A percentile compares a stretch with the other conserved stretches of the same genome.
Conservation (phyloP, 1,140 invertebrate species). For the Triops cancriformis region DNA sequence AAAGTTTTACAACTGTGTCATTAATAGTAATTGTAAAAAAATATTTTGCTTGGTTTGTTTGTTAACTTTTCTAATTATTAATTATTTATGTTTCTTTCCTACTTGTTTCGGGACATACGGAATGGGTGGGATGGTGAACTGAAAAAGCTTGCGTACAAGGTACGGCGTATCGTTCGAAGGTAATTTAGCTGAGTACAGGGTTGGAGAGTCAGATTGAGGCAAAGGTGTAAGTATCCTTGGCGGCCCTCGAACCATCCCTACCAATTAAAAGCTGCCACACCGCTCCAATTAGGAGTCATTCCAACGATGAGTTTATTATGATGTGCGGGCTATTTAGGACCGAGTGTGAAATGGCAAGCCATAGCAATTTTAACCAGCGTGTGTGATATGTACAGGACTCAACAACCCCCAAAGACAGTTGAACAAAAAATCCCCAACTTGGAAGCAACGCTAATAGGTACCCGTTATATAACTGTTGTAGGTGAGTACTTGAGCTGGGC, state of each 20-base stretch:
- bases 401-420: not conserved
- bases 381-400: not conserved
- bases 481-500: not conserved
- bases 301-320: not conserved
- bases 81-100: too few relatives aligned
- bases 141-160: too few relatives aligned
- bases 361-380: not conserved
- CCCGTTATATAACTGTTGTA: not conserved
- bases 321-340: not conserved
- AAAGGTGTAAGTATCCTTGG: not conserved
- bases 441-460: not conserved
- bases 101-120: too few relatives aligned
- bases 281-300: not conserved
- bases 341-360: not conserved
- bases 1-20: too few relatives aligned
- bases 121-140: too few relatives aligned
- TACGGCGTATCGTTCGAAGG: too few relatives aligned
- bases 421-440: not conserved
- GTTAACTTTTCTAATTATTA: too few relatives aligned
- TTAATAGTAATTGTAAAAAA: too few relatives aligned
- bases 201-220: too few relatives aligned
- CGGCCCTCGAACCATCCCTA: not conserved
- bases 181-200: too few relatives aligned
- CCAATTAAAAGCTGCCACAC: slow-evolving; percentile 1
- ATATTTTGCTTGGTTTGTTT: too few relatives aligned